These are phyloP conservation scores for Pedetes capensis DNA, from an alignment of 2,113 vertebrate genomes.

Conservation along the genomic window DNA sequence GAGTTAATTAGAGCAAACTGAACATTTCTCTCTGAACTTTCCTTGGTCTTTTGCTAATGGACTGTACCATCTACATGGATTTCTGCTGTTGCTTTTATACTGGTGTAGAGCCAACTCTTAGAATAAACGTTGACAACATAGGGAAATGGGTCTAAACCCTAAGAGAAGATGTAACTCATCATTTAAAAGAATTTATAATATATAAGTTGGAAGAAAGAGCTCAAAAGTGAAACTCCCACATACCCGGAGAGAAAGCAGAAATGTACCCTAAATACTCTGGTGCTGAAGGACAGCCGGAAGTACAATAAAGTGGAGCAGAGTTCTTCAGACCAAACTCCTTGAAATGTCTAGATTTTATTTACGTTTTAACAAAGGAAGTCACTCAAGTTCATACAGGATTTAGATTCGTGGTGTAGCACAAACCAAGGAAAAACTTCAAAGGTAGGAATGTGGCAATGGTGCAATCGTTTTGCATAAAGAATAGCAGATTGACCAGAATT, in stretches of 20 bases:
- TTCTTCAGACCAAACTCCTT: not conserved
- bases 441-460: fast-evolving
- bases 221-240: not conserved
- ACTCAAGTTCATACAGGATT: not conserved
- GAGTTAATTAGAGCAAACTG: not conserved
- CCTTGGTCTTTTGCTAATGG: not conserved
- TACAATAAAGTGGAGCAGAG: not conserved
- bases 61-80: not conserved
- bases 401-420: not conserved
- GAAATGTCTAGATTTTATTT: not conserved
- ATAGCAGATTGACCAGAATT: not conserved
- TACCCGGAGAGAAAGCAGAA: not conserved
- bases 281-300: not conserved
- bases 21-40: not conserved
- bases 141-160: not conserved
- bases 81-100: not conserved
- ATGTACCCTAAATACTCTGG: not conserved
- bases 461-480: not conserved
- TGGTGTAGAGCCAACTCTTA: not conserved
- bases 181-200: not conserved
- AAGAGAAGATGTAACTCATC: not conserved
- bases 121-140: not conserved
- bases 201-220: not conserved
- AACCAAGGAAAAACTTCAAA: not conserved
- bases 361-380: not conserved